phyloP scores from a whole-genome alignment of 2,888 invertebrate genomes.

The Cacoxenus indagator region DNA sequence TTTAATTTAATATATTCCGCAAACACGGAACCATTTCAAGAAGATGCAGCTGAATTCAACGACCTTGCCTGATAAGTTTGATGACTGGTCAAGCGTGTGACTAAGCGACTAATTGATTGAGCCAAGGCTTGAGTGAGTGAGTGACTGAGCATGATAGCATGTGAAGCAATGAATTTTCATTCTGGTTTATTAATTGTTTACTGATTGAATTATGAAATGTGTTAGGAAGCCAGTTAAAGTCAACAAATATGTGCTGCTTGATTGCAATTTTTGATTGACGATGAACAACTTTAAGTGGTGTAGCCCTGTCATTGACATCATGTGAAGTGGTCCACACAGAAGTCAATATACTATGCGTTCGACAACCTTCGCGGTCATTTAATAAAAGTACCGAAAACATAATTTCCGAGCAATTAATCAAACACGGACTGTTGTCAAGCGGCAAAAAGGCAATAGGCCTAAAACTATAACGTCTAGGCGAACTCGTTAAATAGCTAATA shows the following conservation, averaged over 20 bases:
- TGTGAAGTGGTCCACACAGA: not conserved
- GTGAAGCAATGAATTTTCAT: not conserved
- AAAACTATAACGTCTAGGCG: not conserved
- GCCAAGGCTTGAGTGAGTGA: slow-evolving; percentile 20
- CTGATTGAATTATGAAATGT: not conserved
- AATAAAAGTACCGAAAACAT: not conserved
- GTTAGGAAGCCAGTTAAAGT: not conserved
- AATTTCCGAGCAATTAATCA: not conserved
- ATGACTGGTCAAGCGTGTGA: slow-evolving; percentile 28
- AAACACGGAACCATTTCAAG: slow-evolving; percentile 2
- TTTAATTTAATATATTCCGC: slow-evolving; percentile 42
- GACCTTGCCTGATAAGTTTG: slow-evolving; percentile 32
- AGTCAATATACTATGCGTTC: not conserved
- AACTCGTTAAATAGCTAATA: not conserved
- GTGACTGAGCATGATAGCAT: slow-evolving; percentile 26
- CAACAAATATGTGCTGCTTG: not conserved
- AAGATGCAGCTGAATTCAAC: slow-evolving; percentile 1
- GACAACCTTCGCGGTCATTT: not conserved
- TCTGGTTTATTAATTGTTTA: not conserved
- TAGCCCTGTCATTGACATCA: not conserved
- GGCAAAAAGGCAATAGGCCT: not conserved
- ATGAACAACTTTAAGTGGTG: too few relatives aligned
- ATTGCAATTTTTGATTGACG: not conserved
- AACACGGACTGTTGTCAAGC: not conserved
- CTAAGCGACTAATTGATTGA: slow-evolving; percentile 34